Percentiles rank a stretch among this genome's conserved stretches.
Evolutionary conservation across 2,113 vertebrate genomes (phyloP).

Genomic region (Orcinus orca): DNA sequence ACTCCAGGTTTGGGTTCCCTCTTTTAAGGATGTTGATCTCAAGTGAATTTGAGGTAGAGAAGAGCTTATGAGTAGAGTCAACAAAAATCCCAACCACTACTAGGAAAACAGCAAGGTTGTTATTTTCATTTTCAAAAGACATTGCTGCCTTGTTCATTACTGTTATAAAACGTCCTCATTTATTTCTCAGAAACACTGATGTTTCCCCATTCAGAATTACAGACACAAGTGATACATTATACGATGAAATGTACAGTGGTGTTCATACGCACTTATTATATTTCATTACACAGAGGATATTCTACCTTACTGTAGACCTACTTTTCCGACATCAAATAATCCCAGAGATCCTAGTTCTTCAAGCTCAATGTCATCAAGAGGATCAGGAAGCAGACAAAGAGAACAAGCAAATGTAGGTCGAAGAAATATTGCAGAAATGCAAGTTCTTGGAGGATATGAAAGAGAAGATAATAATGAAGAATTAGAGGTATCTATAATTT

Average conservation of each 20-base stretch:
- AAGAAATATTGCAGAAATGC: slow-evolving; percentile 93
- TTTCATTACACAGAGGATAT: slow-evolving; percentile 92
- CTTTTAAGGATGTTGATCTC: neutral
- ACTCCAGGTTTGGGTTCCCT: neutral
- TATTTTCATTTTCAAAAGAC: slow-evolving; percentile 1
- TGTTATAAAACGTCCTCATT: neutral
- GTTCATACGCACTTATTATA: slow-evolving; percentile 37
- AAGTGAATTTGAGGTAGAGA: neutral
- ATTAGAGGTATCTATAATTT: slow-evolving; percentile 87
- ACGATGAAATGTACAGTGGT: neutral
- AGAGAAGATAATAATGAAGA: slow-evolving; percentile 92
- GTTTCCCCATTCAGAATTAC: neutral
- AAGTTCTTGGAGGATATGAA: slow-evolving; percentile 92
- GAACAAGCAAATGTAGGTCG: slow-evolving; percentile 89
- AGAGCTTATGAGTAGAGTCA: neutral
- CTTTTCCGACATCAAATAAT: slow-evolving; percentile 95
- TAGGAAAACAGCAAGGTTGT: neutral
- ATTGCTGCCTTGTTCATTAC: slow-evolving; percentile 12
- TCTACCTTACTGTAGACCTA: slow-evolving; percentile 95
- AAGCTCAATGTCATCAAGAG: slow-evolving; percentile 97
- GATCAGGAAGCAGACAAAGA: slow-evolving; percentile 93
- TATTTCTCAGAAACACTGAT: neutral
- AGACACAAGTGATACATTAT: neutral
- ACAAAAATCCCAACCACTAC: neutral
- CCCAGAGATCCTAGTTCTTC: slow-evolving; percentile 97